Evolutionary conservation across 2,888 invertebrate genomes (phyloP), one percentile per base, ranked within the genome.

Genomic region (Drymonia ruficornis): DNA sequence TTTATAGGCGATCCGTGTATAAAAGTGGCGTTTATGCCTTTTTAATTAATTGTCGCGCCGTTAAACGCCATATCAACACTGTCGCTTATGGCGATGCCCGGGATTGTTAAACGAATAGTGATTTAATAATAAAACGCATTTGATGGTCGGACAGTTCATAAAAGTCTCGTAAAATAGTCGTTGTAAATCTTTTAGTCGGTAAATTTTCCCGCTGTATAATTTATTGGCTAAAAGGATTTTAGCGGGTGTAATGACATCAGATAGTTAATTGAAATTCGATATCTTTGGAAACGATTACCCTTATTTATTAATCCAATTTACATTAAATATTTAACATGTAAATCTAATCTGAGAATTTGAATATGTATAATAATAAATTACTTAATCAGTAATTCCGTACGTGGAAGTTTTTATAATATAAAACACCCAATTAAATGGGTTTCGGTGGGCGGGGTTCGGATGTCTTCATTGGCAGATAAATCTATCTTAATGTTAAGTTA

Each of bases 21-120:
- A 93, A 93, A 93, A 91, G 87, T 89, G 87, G 87, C 87, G 87
- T 92, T 92, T 91, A 92, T 89, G 82, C 79, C 80, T 89, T 91
- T 92, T 91, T 92, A 91, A 92, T 92, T 91, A 92, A 92, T 92
- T 92, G 91, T 89, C 81, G 70, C 81, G 84, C 81, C 89, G 86
- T 91, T 91, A 91, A 88, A 87, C 75, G 83, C 83, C 85, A 86
- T 89, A 91, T 91, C 90, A 90, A 85, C 85, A 83, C 84, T 86
- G 84, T 87, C 79, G 80, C 73, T 83, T 83, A 89, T 84, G 82
- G 80, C 82, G 86, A 88, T 85, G 84, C 82, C 76, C 81, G 82
- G 84, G 80, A 88, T 87, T 87, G 88, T 87, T 90, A 84, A 84
- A 82, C 79, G 76, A 80, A 81, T 84, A 86, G 87, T 88, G 88